Base-by-base conservation (phyloP, 2,113 vertebrate genomes). In the Tricholaema leucomelas region DNA sequence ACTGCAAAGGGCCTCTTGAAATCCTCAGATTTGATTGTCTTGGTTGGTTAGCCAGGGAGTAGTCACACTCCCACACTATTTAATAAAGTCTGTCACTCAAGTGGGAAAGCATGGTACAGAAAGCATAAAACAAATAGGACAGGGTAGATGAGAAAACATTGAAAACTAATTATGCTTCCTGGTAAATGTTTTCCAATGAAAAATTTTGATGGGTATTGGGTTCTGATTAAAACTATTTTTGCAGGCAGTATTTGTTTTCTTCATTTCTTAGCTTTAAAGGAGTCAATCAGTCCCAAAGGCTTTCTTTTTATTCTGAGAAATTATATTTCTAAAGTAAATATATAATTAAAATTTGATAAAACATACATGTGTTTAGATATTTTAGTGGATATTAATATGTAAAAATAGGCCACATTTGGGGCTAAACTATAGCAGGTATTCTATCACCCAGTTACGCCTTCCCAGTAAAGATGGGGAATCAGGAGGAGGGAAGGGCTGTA, bases 161-260 rank as follows among this genome's bases (percentile, higher is more conserved):
- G 36, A 67, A 78, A 86, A 61, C 8, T 88, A 44, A 78, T 92
- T 90, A 75, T 12, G 25, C 71, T 31, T 76, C 69, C 42, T 56
- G 6, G 11, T 56, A 77, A 77, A 77, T 2, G 2, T 81, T 44
- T 88, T 81, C 78, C 48, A 10, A 36, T 73, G 40, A 75, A 90
- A 77, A 27, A 23, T 56, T 38, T 73, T 71, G 2, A 69, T 69
- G 30, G 25, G 52, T 80, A 87, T 28, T 67, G 27, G 27, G 9
- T 83, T 96, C 89, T 91, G n/a, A 83, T 74, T 88, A 42, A 87
- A 93, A 92, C 15, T 70, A 70, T 60, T 94, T 93, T 85, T 93
- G 36, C 25, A 60, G 2, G 7, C 30, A 73, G 40, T 36, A 55
- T 67, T 76, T 66, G 31, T 18, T 80, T 85, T 67, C 56, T 80